Base-by-base conservation (phyloP, 1,140 invertebrate species). In the Conus ventricosus region DNA sequence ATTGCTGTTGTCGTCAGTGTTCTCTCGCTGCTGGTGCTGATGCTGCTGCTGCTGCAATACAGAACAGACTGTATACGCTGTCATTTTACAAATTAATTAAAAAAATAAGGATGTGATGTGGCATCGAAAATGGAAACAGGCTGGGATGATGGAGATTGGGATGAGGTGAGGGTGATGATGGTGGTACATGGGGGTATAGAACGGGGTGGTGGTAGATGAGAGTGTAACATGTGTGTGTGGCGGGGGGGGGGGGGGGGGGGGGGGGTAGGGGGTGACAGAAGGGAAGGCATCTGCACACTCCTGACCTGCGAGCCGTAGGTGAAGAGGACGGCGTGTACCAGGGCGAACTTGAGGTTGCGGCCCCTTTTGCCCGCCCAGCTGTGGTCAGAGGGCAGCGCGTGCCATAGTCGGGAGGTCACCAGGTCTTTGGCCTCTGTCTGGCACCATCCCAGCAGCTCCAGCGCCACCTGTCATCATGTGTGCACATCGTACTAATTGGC, bases 371-470 rank as follows among this genome's bases (percentile, higher is more conserved):
- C 96, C 8, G 91, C 91, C 97, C 97, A 98, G 4, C 89, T 98
- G 95, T 97, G 97, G 94, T 98, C 98, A 76, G 97, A 97, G 60
- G 97, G 97, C 94, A 98, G 97, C 39, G 97, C 97, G 93, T 97
- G 98, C 82, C 98, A 95, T 89, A 99, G 96, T 94, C 97, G 97
- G 84, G 98, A 98, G 95, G 98, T 97, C 93, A 98, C 96, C 85
- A 97, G 96, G 93, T 99, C 98, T 93, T 97, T 97, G 4, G 97
- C 97, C 93, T 99, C 98, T 91, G 98, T 98, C 94, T 97, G 97
- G 80, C 94, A 94, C 98, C 98, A 99, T 91, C 98, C 98, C 87
- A 99, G 95, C 1, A 98, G 96, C 93, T 99, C 98, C 84, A 99
- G 97, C 85, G 98, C 98, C 96, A 98, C 97, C 97, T 97, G 91